These are phyloP conservation scores for Nephrotoma appendiculata DNA, from an alignment of 2,888 invertebrate species.

Conservation along the genomic window DNA sequence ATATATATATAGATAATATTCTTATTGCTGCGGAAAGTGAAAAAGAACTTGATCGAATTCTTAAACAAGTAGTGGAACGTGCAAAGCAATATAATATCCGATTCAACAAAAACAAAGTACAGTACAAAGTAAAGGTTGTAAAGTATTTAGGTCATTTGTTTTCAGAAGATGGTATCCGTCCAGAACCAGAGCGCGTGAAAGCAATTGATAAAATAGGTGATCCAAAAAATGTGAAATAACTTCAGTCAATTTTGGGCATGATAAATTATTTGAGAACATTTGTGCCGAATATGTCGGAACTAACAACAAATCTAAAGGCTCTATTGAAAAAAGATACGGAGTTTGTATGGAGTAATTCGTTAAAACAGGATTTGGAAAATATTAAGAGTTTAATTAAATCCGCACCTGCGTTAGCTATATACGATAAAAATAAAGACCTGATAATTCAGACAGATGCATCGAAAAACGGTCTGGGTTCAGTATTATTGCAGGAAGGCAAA, in stretches of 20 bases:
- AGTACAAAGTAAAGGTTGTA: slow-evolving; percentile 9
- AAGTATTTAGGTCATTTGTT: slow-evolving; percentile 12
- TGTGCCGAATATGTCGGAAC: no score
- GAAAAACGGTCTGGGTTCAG: no score
- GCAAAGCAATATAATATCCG: slow-evolving; percentile 10
- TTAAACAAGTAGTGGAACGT: slow-evolving; percentile 16
- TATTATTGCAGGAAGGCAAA: no score
- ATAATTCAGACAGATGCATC: no score
- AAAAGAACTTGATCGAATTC: slow-evolving; percentile 16
- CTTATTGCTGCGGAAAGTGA: slow-evolving; percentile 6
- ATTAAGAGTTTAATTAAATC: no score
- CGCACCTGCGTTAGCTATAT: no score
- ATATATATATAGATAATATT: no score
- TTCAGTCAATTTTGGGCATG: slow-evolving; percentile 14
- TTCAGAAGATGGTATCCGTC: slow-evolving; percentile 9
- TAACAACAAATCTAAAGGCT: no score
- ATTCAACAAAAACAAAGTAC: slow-evolving; percentile 9
- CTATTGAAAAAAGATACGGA: no score
- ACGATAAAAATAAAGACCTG: no score
- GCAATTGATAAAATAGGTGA: slow-evolving; percentile 10
- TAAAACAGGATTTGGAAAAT: no score
- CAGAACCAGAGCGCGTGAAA: slow-evolving; percentile 8
- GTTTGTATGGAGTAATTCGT: no score
- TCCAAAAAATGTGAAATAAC: slow-evolving; percentile 12
- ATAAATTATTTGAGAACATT: slow-evolving; percentile 16